Evolutionary conservation across 2,797 vertebrate species (phyloP), one percentile per base, ranked within the genome.

Genomic region (Danio albolineatus): DNA sequence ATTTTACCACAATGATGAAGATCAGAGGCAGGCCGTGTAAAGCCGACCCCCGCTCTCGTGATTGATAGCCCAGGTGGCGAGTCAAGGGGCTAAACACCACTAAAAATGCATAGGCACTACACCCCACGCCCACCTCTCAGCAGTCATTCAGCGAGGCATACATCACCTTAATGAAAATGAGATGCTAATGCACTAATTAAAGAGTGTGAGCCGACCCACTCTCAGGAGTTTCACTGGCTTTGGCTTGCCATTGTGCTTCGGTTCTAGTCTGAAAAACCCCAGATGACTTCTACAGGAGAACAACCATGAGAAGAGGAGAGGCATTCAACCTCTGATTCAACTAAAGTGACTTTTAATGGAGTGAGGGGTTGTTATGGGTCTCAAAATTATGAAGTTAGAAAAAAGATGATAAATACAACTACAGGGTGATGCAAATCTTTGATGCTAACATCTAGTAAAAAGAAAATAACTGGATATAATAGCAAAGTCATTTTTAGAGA

Each of bases 171-270:
- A 98, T 95, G 95, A 95, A 94, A 94, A 95, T 93, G 94, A 93
- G 93, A 96, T 96, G 96, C 94, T 96, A 96, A 96, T 96, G 93
- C 94, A 90, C 94, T 97, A 96, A 97, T 98, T 97, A 95, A 90
- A 93, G 88, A 87, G 86, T 84, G 87, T 36, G 80, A 90, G 87
- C 73, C 39, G 49, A 76, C 77, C 71, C 82, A 76, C 79, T 79
- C 79, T 16, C 70, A 83, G 85, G 81, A 80, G 81, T 84, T 85
- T 83, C 49, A 76, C 82, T 86, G 87, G 89, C 84, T 85, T 70
- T 90, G 80, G 81, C 84, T 77, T 84, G 86, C 88, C 91, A 88
- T 90, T 90, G 89, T 89, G 85, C 86, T 87, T 79, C 80, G 21
- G 54, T 46, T 12, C 56, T 49, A 60, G n/a, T 83, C 86, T 82